A percentile compares a stretch with the other conserved stretches of the same genome.
These are phyloP conservation scores for Actenoides lindsayi DNA, from an alignment of 2,113 vertebrate genomes.

Conservation along the genomic window DNA sequence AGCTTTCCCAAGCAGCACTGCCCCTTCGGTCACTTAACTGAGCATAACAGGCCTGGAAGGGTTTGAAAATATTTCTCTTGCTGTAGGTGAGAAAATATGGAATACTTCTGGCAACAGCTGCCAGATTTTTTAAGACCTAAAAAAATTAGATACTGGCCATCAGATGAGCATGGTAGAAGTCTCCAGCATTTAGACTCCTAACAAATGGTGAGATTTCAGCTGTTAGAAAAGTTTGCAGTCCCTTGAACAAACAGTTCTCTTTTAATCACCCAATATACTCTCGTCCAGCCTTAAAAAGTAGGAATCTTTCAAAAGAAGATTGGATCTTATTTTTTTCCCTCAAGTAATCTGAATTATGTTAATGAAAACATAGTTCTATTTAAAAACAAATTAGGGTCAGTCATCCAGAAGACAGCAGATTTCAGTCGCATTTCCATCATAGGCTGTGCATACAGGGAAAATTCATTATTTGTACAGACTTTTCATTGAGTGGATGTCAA, in stretches of 20 bases:
- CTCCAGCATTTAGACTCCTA: background rate
- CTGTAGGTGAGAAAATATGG: background rate
- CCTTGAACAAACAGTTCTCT: background rate
- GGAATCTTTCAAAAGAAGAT: background rate
- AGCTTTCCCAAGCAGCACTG: background rate
- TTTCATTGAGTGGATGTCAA: conserved; percentile 12
- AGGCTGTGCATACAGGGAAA: background rate
- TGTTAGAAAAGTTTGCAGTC: background rate
- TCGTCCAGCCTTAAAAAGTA: background rate
- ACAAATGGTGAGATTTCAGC: background rate
- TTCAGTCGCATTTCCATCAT: conserved; percentile 26
- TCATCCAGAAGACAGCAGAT: conserved; percentile 36
- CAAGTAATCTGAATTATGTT: conserved; percentile 3
- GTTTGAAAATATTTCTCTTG: background rate
- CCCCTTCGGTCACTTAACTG: background rate
- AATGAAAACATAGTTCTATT: conserved; percentile 37
- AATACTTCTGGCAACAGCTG: background rate
- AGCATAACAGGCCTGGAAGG: background rate
- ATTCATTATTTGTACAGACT: conserved; percentile 42
- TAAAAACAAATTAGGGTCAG: conserved; percentile 39
- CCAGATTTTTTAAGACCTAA: background rate
- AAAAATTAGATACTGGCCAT: background rate
- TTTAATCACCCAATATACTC: background rate
- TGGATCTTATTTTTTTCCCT: background rate
- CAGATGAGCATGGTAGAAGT: background rate